A percentile compares a stretch with the other conserved stretches of the same genome.
Evolutionary conservation across 1,140 invertebrate genomes (phyloP).

Genomic region (Vollenhovia emeryi): DNA sequence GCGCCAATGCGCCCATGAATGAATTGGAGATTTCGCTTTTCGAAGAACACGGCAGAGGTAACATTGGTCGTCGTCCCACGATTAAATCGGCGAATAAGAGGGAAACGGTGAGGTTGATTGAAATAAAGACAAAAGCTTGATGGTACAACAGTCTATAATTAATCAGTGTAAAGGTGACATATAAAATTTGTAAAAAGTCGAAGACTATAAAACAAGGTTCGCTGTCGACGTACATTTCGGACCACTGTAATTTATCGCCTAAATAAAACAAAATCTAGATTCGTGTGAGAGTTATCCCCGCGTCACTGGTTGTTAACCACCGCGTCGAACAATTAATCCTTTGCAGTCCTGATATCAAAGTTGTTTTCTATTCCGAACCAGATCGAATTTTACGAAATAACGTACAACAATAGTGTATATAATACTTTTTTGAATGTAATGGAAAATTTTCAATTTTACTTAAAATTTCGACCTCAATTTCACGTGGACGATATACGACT

Average conservation of each 20-base stretch:
- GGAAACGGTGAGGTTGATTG: neutral
- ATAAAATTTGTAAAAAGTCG: conserved; percentile 47
- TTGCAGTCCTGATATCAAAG: conserved; percentile 16
- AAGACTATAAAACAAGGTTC: conserved; percentile 34
- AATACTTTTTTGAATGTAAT: neutral
- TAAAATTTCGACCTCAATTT: conserved; percentile 9
- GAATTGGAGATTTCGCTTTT: neutral
- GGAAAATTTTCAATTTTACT: neutral
- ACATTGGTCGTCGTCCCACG: neutral
- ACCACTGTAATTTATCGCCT: conserved; percentile 33
- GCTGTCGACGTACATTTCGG: conserved; percentile 37
- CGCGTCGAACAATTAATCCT: conserved; percentile 33
- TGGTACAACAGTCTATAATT: conserved; percentile 33
- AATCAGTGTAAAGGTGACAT: conserved; percentile 34
- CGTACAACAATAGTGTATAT: neutral
- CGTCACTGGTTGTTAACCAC: conserved; percentile 17
- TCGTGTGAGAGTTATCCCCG: conserved; percentile 36
- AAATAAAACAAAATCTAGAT: conserved; percentile 37
- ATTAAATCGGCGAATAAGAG: neutral
- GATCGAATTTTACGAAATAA: neutral
- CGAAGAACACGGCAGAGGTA: neutral
- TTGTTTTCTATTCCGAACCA: neutral
- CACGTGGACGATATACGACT: neutral
- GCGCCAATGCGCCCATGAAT: neutral
- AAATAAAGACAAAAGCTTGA: neutral